Conservation (phyloP, 1,140 invertebrate species). For the Cyrtorhinus lividipennis region DNA sequence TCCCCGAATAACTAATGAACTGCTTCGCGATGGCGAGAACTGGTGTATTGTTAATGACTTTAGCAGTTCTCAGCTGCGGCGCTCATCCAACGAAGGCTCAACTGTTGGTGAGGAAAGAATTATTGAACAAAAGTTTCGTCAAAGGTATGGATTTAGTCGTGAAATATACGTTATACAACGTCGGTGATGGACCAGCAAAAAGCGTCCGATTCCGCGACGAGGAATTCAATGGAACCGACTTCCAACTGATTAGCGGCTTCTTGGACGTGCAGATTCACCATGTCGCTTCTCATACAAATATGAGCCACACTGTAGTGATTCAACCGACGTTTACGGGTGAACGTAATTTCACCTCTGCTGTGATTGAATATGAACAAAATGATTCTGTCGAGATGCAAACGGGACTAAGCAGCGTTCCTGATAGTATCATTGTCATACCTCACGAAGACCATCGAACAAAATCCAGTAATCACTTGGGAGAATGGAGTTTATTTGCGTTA, state of each 20-base stretch:
- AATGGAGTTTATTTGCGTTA: not conserved
- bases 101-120: not conserved
- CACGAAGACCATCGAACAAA: not conserved
- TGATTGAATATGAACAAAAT: no score
- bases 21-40: no score
- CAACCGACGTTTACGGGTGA: not conserved
- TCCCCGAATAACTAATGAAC: no score
- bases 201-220: not conserved
- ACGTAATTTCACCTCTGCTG: no score
- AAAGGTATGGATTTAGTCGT: not conserved
- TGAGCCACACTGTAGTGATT: not conserved
- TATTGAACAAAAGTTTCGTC: not conserved
- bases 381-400: not conserved
- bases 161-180: not conserved
- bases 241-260: not conserved
- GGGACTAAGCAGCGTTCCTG: not conserved
- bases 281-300: not conserved
- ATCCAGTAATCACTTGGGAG: not conserved
- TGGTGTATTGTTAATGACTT: no score
- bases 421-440: not conserved
- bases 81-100: not conserved
- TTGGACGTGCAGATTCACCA: not conserved
- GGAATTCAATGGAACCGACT: not conserved
- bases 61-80: no score
- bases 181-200: not conserved